Conservation (phyloP, 2,113 vertebrate species). For the Lepus americanus region DNA sequence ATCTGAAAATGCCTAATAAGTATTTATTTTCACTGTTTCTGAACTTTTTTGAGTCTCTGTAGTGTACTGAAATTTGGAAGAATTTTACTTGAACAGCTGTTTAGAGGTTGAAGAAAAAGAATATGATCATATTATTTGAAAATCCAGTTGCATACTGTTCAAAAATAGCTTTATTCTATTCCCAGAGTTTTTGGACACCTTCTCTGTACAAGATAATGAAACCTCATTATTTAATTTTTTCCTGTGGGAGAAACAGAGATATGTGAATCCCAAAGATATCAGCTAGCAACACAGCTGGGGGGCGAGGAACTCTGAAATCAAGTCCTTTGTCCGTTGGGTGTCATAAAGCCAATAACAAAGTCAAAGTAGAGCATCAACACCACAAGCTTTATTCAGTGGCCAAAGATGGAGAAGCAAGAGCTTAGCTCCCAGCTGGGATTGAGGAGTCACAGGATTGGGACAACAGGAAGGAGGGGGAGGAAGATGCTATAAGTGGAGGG, state of each 20-base stretch:
- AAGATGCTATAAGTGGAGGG: too few relatives aligned
- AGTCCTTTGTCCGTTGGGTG: too few relatives aligned
- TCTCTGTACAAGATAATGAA: neutral
- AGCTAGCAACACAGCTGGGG: neutral
- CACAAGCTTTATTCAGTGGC: too few relatives aligned
- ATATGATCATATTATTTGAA: neutral
- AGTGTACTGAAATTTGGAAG: slow-evolving; percentile 2
- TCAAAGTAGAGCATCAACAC: too few relatives aligned
- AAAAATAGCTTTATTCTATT: neutral
- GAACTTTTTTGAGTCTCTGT: neutral
- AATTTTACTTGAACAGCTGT: slow-evolving; percentile 16
- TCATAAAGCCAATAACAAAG: too few relatives aligned
- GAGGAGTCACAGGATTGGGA: too few relatives aligned
- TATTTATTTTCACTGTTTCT: neutral
- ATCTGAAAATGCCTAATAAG: neutral
- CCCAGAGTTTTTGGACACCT: neutral
- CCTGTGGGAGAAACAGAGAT: neutral
- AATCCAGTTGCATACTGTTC: neutral
- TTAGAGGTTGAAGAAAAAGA: neutral
- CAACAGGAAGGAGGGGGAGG: too few relatives aligned
- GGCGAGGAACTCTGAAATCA: too few relatives aligned
- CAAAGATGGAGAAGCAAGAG: too few relatives aligned
- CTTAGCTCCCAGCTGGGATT: too few relatives aligned
- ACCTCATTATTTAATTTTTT: neutral
- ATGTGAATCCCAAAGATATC: neutral